These are phyloP conservation scores for Sphyrna mokarran DNA, from an alignment of 2,113 vertebrate species.

Conservation along the genomic window DNA sequence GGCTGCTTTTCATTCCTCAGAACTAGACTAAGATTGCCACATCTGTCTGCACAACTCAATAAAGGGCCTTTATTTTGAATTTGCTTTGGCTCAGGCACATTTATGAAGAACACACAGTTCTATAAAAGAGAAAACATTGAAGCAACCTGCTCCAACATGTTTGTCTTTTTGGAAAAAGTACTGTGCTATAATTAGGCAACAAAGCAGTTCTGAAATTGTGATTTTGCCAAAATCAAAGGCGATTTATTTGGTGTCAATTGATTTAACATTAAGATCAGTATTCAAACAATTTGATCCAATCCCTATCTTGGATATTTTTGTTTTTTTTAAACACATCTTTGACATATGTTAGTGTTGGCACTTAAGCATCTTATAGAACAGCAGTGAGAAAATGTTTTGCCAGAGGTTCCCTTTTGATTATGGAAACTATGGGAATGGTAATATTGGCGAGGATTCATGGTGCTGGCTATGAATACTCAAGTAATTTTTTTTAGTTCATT, in stretches of 20 bases:
- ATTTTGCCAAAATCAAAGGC: not conserved
- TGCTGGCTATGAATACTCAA: not conserved
- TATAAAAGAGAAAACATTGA: not conserved
- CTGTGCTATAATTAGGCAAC: not conserved
- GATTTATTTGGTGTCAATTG: not conserved
- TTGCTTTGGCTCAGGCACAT: constrained; percentile 7
- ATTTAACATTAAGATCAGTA: not conserved
- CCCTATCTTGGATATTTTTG: not conserved
- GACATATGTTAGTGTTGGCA: not conserved
- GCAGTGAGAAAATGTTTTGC: not conserved
- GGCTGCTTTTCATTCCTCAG: constrained; percentile 17
- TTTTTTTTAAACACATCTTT: not conserved
- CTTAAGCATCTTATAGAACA: not conserved
- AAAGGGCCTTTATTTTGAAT: constrained; percentile 9
- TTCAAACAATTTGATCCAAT: not conserved
- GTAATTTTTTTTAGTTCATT: too few species aligned
- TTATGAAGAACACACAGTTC: constrained; percentile 13
- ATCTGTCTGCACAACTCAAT: constrained; percentile 1
- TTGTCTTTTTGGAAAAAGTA: not conserved
- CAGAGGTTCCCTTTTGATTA: not conserved
- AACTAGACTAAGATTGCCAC: not conserved
- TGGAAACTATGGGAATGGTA: not conserved
- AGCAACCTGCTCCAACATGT: constrained; percentile 2
- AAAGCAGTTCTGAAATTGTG: not conserved
- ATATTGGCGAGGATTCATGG: too few species aligned